Evolutionary conservation across 2,113 vertebrate species (phyloP).

Genomic region (Odocoileus hemionus): DNA sequence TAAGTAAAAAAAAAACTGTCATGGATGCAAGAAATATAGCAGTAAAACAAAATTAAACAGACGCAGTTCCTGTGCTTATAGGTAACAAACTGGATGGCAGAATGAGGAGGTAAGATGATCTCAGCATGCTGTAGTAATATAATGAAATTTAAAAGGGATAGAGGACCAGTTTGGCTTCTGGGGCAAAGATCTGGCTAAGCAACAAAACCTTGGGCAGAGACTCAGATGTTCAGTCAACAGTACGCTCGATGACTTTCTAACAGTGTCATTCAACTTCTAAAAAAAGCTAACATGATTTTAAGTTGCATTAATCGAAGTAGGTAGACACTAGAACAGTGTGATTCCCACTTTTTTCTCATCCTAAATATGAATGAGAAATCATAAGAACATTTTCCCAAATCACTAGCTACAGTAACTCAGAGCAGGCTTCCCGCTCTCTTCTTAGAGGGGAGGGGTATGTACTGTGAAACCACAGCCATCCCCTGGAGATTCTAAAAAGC

Average conservation of each 20-base stretch:
- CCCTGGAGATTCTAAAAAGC: neutral
- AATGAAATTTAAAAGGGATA: neutral
- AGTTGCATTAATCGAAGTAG: neutral
- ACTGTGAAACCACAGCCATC: neutral
- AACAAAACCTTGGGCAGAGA: neutral
- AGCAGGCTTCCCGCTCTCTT: neutral
- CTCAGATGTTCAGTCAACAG: neutral
- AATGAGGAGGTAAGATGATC: neutral
- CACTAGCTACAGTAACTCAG: neutral
- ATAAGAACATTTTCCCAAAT: neutral
- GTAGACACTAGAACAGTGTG: neutral
- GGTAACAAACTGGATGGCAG: neutral
- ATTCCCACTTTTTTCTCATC: neutral
- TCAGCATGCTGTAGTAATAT: neutral
- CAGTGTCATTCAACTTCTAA: neutral
- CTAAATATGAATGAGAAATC: neutral
- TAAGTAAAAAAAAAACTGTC: neutral
- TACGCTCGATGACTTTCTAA: neutral
- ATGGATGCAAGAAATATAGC: neutral
- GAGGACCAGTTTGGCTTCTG: neutral
- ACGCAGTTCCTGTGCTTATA: neutral
- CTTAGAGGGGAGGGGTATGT: neutral
- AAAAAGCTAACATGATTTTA: neutral
- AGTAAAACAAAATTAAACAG: neutral
- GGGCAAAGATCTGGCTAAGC: neutral